Percentiles rank a stretch among this genome's conserved stretches.
Evolutionary conservation across 2,797 vertebrate genomes (phyloP).

Genomic region (Limnodromus scolopaceus): DNA sequence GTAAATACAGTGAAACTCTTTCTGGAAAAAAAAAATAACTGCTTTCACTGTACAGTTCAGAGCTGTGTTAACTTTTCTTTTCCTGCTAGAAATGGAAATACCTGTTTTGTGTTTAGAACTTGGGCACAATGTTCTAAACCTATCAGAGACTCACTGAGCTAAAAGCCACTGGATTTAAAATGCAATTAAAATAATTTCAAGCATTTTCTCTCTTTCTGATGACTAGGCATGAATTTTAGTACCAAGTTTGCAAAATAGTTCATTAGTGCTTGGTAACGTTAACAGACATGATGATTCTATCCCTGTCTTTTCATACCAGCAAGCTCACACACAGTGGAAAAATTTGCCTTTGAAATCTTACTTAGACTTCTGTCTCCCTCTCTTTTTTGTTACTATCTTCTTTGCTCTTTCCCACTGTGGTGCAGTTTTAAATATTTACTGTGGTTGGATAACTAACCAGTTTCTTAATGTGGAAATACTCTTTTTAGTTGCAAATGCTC

Average conservation of each 20-base stretch:
- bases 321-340: not conserved
- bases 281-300: not conserved
- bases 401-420: not conserved
- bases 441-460: not conserved
- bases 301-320: not conserved
- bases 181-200: not conserved
- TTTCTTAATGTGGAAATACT: constrained; percentile 42
- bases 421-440: constrained; percentile 17
- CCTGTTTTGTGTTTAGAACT: not conserved
- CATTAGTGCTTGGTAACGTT: not conserved
- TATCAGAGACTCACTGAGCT: not conserved
- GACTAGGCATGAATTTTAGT: not conserved
- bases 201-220: not conserved
- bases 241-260: not conserved
- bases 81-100: not conserved
- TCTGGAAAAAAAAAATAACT: not conserved
- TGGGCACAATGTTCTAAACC: not conserved
- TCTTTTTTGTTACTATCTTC: not conserved
- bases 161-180: not conserved
- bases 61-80: not conserved
- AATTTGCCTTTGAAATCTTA: not conserved
- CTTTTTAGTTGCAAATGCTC: constrained; percentile 42
- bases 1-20: not conserved
- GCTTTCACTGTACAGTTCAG: not conserved
- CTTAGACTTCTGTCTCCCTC: not conserved